phyloP scores from a whole-genome alignment of 2,888 invertebrate species.

The Caenorhabditis becei region DNA sequence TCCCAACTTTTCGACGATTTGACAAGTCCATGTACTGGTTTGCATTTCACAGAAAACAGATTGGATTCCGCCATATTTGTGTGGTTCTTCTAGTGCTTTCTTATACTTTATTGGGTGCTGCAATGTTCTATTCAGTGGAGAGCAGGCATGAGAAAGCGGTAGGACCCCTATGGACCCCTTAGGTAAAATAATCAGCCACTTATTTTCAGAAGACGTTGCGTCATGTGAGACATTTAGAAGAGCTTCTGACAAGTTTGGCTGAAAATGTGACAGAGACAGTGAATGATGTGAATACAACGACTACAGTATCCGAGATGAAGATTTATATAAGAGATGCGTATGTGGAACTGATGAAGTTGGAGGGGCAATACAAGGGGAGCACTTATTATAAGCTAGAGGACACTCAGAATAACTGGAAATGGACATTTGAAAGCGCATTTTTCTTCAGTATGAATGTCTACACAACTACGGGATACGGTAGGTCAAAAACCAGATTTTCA shows the following conservation, averaged over 20 bases:
- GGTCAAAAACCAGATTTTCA: no score
- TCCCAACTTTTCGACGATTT: slow-evolving; percentile 60
- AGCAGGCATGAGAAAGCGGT: slow-evolving; percentile 32
- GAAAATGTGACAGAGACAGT: slow-evolving; percentile 52
- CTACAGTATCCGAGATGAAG: slow-evolving; percentile 41
- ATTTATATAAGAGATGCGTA: slow-evolving; percentile 63
- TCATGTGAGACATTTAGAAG: slow-evolving; percentile 42
- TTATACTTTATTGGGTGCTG: slow-evolving; percentile 67
- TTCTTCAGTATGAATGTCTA: slow-evolving; percentile 73
- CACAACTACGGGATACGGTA: slow-evolving; percentile 59
- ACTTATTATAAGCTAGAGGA: slow-evolving; percentile 68
- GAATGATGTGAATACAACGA: slow-evolving; percentile 43
- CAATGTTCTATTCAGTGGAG: slow-evolving; percentile 69
- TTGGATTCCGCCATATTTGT: slow-evolving; percentile 68
- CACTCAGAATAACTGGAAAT: slow-evolving; percentile 63
- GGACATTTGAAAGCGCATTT: slow-evolving; percentile 69
- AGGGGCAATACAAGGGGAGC: slow-evolving; percentile 60
- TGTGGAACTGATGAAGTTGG: slow-evolving; percentile 46
- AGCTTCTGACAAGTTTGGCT: slow-evolving; percentile 30
- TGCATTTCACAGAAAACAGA: slow-evolving; percentile 62
- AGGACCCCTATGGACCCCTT: slow-evolving; percentile 27
- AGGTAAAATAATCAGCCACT: slow-evolving; percentile 18
- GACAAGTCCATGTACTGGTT: slow-evolving; percentile 70
- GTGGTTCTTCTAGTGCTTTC: slow-evolving; percentile 51
- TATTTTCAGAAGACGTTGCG: slow-evolving; percentile 33